These are phyloP conservation scores for Macroramphosus scolopax DNA, from an alignment of 2,797 vertebrate species.

Conservation along the genomic window DNA sequence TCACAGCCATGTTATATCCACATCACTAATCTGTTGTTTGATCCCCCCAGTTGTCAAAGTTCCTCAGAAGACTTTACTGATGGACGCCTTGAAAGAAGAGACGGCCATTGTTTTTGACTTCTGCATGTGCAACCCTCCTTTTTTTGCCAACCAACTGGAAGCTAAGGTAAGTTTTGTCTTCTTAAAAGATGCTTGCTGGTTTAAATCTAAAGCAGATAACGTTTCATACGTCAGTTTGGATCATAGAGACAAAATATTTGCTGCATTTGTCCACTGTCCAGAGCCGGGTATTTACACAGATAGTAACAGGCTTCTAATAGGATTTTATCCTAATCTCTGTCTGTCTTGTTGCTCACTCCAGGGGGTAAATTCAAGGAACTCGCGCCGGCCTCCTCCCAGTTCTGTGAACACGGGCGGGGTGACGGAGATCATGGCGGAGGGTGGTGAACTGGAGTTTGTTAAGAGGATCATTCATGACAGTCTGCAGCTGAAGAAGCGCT, in stretches of 20 bases:
- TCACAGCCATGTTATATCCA: no score
- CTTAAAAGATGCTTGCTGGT: background rate
- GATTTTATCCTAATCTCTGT: constrained; percentile 60
- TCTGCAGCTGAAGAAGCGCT: constrained; percentile 91
- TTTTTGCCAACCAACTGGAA: constrained; percentile 96
- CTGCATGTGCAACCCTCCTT: constrained; percentile 99
- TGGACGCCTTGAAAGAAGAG: constrained; percentile 97
- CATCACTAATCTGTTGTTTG: constrained; percentile 1
- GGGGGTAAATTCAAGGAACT: constrained; percentile 97
- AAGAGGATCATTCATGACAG: constrained; percentile 99
- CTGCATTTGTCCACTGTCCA: background rate
- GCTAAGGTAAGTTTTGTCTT: constrained; percentile 82
- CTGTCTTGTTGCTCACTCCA: constrained; percentile 63
- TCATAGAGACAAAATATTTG: background rate
- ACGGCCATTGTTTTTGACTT: constrained; percentile 94
- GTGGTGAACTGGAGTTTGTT: constrained; percentile 97
- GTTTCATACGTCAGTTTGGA: no score
- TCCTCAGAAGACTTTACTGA: constrained; percentile 96
- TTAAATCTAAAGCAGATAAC: no score
- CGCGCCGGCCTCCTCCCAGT: constrained; percentile 92
- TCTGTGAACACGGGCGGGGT: constrained; percentile 97
- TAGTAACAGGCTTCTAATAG: constrained; percentile 52
- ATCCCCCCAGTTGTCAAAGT: constrained; percentile 91
- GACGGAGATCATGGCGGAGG: constrained; percentile 99
- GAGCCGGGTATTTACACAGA: constrained; percentile 37